Evolutionary conservation across 2,888 invertebrate species (phyloP).

Genomic region (Rhopalosiphum nymphaeae): DNA sequence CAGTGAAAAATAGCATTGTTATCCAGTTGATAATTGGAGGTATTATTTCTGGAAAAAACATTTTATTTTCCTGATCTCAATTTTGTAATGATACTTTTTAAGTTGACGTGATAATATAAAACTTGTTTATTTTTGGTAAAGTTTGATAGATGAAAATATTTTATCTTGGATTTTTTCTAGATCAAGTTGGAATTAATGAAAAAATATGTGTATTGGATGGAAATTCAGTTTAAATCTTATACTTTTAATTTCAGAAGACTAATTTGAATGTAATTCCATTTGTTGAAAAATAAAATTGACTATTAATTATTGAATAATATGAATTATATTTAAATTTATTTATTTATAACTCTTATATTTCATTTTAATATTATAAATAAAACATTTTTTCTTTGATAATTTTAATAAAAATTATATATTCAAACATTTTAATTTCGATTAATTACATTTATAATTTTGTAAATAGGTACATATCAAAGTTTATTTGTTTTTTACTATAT

Average conservation of each 20-base stretch:
- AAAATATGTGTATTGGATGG: background rate
- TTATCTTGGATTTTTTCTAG: background rate
- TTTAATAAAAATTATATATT: background rate
- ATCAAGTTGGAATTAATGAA: background rate
- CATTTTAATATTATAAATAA: background rate
- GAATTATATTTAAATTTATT: background rate
- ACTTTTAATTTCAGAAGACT: background rate
- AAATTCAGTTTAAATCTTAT: background rate
- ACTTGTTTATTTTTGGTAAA: slow-evolving; percentile 3
- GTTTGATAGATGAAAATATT: slow-evolving; percentile 25
- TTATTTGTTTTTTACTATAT: background rate
- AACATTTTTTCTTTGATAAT: background rate
- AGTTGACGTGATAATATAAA: background rate
- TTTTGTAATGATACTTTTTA: background rate
- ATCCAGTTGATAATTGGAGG: background rate
- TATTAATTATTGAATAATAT: background rate
- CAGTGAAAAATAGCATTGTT: slow-evolving; percentile 32
- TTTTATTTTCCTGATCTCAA: background rate
- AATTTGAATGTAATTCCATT: slow-evolving; percentile 44
- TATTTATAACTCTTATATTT: background rate
- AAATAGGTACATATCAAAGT: background rate
- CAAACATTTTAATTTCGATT: background rate
- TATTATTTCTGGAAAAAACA: slow-evolving; percentile 19
- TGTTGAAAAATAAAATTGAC: slow-evolving; percentile 6
- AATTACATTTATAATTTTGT: background rate